phyloP scores from a whole-genome alignment of 2,888 invertebrate species.

The Gastrophysa polygoni region DNA sequence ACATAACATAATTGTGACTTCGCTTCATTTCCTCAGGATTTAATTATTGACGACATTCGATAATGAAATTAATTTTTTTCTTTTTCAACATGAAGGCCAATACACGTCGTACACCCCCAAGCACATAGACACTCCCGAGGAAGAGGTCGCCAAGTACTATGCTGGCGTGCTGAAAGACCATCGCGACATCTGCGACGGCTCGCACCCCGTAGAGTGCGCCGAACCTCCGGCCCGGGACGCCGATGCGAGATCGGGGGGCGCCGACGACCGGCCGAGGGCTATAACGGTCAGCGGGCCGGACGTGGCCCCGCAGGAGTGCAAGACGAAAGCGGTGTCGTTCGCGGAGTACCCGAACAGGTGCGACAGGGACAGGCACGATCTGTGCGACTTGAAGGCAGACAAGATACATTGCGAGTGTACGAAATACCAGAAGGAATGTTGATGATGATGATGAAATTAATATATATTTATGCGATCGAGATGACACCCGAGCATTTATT shows the following conservation, averaged over 20 bases:
- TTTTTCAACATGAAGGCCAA: constrained; percentile 28
- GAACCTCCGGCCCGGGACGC: constrained; percentile 37
- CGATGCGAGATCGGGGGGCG: constrained; percentile 15
- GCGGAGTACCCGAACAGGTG: constrained; percentile 50
- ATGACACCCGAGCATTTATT: too few relatives aligned
- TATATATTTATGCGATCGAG: background rate
- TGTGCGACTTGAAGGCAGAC: constrained; percentile 51
- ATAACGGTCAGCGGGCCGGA: constrained; percentile 51
- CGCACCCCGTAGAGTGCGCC: constrained; percentile 46
- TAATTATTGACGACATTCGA: too few relatives aligned
- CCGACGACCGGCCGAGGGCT: constrained; percentile 39
- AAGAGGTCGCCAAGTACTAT: constrained; percentile 54
- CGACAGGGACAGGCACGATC: constrained; percentile 46
- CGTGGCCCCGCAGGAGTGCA: constrained; percentile 48
- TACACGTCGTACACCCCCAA: constrained; percentile 49
- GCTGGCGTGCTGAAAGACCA: constrained; percentile 51
- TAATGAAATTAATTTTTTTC: too few relatives aligned
- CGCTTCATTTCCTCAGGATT: too few relatives aligned
- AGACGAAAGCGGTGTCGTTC: constrained; percentile 49
- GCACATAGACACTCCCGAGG: constrained; percentile 55
- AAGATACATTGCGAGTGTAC: constrained; percentile 52
- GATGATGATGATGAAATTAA: background rate
- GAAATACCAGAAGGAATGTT: constrained; percentile 44
- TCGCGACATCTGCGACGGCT: constrained; percentile 48
- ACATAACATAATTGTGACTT: too few relatives aligned